Percentiles rank a stretch among this genome's conserved stretches.
Evolutionary conservation across 2,797 vertebrate species (phyloP).

Genomic region (Triplophysa yarkandensis): DNA sequence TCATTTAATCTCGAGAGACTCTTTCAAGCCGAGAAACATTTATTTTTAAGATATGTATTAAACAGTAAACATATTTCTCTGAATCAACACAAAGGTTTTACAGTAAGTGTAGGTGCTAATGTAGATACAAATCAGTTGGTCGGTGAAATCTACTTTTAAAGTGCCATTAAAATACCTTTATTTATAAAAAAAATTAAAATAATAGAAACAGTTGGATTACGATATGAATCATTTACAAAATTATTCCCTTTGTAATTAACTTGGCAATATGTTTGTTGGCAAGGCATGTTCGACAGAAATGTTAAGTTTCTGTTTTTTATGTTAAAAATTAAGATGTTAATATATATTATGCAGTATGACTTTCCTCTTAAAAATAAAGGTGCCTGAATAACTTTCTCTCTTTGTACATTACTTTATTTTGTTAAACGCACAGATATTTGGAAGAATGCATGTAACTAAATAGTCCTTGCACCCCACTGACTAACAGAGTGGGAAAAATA

Average conservation of each 20-base stretch:
- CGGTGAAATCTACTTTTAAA: constrained; percentile 39
- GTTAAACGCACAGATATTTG: too few relatives aligned
- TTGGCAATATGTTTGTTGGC: too few relatives aligned
- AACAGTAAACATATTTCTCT: constrained; percentile 20
- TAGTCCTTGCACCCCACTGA: too few relatives aligned
- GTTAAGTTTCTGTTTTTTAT: too few relatives aligned
- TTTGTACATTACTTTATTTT: too few relatives aligned
- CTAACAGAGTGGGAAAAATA: too few relatives aligned
- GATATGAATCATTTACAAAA: background rate
- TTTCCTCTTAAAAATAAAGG: too few relatives aligned
- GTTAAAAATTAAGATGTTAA: too few relatives aligned
- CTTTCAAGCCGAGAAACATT: constrained; percentile 37
- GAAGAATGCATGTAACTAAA: too few relatives aligned
- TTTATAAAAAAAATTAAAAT: background rate
- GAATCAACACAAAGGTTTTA: constrained; percentile 25
- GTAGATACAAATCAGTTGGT: constrained; percentile 28
- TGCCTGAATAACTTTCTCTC: too few relatives aligned
- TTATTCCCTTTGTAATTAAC: background rate
- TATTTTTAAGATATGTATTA: constrained; percentile 36
- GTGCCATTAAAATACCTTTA: constrained; percentile 11
- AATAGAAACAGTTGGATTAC: background rate
- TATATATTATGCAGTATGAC: too few relatives aligned
- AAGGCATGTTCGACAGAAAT: too few relatives aligned
- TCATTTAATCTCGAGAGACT: constrained; percentile 55
- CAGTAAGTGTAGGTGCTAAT: constrained; percentile 21